A percentile compares a stretch with the other conserved stretches of the same genome.
phyloP scores from a whole-genome alignment of 2,888 invertebrate genomes.

The Darwinula stevensoni region DNA sequence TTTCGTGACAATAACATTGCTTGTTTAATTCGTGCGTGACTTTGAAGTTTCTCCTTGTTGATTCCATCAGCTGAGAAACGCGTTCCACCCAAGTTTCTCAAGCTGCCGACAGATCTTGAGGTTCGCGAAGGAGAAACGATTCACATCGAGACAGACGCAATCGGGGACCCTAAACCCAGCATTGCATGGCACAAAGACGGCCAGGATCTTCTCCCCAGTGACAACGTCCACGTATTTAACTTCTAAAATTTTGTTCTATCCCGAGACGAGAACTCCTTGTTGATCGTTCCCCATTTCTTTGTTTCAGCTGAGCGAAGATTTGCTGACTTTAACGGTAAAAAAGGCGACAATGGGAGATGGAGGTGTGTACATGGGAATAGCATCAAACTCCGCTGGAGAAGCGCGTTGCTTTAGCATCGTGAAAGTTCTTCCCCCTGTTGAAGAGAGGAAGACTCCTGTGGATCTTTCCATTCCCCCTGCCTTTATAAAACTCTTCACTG shows the following conservation, averaged over 20 bases:
- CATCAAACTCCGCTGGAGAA: conserved; percentile 35
- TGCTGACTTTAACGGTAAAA: no score
- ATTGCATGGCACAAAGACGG: conserved; percentile 40
- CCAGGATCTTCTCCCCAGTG: conserved; percentile 25
- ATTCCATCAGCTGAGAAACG: conserved; percentile 5
- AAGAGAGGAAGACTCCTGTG: no score
- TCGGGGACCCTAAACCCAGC: conserved; percentile 32
- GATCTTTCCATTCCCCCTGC: no score
- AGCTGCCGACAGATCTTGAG: conserved; percentile 34
- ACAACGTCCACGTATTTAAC: conserved; percentile 32
- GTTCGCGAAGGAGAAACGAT: conserved; percentile 38
- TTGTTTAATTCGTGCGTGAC: not conserved
- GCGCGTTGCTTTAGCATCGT: conserved; percentile 50
- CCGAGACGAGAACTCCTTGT: no score
- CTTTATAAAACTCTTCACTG: conserved; percentile 32
- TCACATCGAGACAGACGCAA: conserved; percentile 31
- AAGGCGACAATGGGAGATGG: conserved; percentile 39
- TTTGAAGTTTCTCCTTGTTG: not conserved
- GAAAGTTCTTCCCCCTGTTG: conserved; percentile 22
- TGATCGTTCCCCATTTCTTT: no score
- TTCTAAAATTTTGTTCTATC: no score
- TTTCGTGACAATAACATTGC: not conserved
- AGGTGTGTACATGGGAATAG: conserved; percentile 46
- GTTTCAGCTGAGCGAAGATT: no score
- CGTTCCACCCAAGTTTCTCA: conserved; percentile 31